Conservation (phyloP, 2,113 vertebrate species). For the Lutjanus erythropterus region DNA sequence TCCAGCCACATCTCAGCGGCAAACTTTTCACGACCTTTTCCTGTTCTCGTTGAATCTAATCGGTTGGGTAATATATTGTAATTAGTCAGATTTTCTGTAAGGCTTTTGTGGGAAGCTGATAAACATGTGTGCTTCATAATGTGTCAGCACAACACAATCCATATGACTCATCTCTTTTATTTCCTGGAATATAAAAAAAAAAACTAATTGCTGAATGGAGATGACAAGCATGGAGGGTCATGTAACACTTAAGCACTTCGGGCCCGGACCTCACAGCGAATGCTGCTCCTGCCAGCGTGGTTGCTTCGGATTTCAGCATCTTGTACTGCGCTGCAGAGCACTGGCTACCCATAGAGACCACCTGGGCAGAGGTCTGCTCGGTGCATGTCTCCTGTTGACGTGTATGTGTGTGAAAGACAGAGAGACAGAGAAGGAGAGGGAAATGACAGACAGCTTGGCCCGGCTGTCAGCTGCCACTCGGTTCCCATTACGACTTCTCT, state of each 20-base stretch:
- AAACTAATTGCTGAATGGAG: constrained; percentile 27
- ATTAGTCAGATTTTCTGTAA: constrained; percentile 30
- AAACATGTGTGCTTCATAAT: constrained; percentile 42
- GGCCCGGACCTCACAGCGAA: constrained; percentile 42
- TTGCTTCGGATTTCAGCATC: constrained; percentile 27
- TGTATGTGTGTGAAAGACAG: constrained; percentile 25
- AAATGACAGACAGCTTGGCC: constrained; percentile 66
- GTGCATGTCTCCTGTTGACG: constrained; percentile 30
- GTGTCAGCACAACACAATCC: constrained; percentile 48
- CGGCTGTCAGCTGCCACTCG: constrained; percentile 63
- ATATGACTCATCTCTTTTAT: constrained; percentile 57
- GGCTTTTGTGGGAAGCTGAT: constrained; percentile 8
- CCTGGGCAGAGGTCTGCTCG: constrained; percentile 51
- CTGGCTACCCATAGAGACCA: constrained; percentile 59
- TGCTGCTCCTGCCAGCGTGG: constrained; percentile 33
- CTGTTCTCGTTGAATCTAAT: constrained; percentile 7
- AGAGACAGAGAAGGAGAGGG: constrained; percentile 21
- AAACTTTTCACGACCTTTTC: no score
- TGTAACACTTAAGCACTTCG: neutral
- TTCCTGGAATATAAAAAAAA: constrained; percentile 44
- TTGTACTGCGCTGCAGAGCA: constrained; percentile 17
- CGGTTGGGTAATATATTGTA: constrained; percentile 5
- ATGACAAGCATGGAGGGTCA: constrained; percentile 27
- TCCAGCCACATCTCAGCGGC: no score
- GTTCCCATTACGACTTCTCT: constrained; percentile 47